These are phyloP conservation scores for Cyprinodon brontotheroides DNA, from an alignment of 2,113 vertebrate genomes.

Conservation along the genomic window DNA sequence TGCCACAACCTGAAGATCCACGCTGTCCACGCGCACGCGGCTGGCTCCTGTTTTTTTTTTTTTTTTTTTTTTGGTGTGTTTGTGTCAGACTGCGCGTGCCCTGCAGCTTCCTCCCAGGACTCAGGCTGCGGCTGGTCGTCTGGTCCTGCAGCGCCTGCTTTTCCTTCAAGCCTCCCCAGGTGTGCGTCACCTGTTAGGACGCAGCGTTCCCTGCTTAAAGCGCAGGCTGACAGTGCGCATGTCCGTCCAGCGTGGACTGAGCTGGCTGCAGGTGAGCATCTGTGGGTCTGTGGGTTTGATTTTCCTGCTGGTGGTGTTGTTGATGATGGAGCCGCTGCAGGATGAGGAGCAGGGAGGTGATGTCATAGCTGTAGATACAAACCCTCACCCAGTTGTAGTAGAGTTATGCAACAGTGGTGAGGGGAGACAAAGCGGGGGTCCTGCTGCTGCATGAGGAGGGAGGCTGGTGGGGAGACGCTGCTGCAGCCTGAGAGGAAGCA, in stretches of 20 bases:
- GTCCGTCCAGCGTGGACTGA: constrained; percentile 3
- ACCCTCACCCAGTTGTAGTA: constrained; percentile 71
- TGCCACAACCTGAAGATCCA: constrained; percentile 57
- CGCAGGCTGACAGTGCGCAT: neutral
- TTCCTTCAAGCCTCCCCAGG: constrained; percentile 38
- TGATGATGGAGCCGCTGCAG: constrained; percentile 51
- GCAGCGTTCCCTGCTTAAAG: neutral
- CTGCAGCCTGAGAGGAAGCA: constrained; percentile 31
- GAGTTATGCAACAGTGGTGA: constrained; percentile 74
- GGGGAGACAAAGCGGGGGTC: constrained; percentile 52
- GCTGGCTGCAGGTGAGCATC: constrained; percentile 10
- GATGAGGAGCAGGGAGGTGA: constrained; percentile 68
- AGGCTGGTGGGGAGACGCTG: constrained; percentile 4
- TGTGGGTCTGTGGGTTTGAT: neutral
- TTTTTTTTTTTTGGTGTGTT: too few relatives aligned
- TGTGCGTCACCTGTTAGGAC: constrained; percentile 42
- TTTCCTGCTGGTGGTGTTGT: neutral
- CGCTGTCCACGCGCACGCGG: constrained; percentile 54
- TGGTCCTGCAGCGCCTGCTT: neutral
- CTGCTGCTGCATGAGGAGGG: neutral
- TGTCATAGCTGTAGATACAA: constrained; percentile 76
- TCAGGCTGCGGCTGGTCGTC: too few relatives aligned
- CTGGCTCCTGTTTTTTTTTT: neutral
- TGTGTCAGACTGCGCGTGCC: neutral
- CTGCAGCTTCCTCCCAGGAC: neutral